Evolutionary conservation across 2,113 vertebrate species (phyloP).

Genomic region (Rhynchopsitta pachyrhyncha): DNA sequence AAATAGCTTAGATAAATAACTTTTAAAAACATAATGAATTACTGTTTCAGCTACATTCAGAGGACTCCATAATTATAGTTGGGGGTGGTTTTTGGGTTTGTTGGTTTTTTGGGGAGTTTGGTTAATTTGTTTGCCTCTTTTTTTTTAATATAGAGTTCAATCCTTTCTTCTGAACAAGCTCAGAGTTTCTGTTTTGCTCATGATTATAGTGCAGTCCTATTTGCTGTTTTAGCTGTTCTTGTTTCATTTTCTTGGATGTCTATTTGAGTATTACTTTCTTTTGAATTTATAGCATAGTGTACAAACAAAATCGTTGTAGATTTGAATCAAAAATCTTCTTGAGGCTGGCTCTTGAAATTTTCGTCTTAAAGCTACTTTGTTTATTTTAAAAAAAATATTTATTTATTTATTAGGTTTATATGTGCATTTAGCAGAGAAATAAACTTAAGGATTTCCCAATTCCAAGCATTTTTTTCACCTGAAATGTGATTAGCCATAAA

Average conservation of each 20-base stretch:
- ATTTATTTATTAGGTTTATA: background rate
- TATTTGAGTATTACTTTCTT: background rate
- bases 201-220: background rate
- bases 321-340: background rate
- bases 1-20: background rate
- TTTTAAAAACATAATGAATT: background rate
- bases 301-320: background rate
- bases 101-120: background rate
- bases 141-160: background rate
- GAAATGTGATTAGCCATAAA: background rate
- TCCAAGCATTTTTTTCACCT: background rate
- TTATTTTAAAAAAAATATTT: background rate
- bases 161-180: background rate
- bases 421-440: background rate
- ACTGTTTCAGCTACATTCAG: background rate
- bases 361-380: background rate
- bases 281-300: background rate
- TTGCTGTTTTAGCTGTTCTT: background rate
- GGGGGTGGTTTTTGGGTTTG: background rate
- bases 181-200: background rate
- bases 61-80: background rate
- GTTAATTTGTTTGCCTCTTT: background rate
- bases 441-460: background rate
- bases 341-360: background rate
- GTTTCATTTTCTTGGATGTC: background rate